Base-by-base conservation (phyloP, 2,888 invertebrate species). In the Cheilosia vulpina region DNA sequence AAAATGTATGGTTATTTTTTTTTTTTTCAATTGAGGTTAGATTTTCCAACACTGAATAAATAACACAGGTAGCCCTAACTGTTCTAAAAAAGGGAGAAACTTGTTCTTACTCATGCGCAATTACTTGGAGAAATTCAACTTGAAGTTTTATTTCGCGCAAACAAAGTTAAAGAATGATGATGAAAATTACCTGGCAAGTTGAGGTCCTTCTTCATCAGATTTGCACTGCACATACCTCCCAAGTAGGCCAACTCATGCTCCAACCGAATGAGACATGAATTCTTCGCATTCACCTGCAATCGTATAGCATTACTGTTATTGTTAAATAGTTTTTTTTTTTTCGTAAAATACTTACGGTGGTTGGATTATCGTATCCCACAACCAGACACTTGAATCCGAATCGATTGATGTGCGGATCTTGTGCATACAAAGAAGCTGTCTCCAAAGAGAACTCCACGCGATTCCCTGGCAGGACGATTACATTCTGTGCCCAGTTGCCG, bases 391-490 rank as follows among this genome's bases (percentile, higher is more conserved):
- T 97, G 93, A 96, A 98, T 41, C 92, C 96, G 91, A 95, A 97
- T 83, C 95, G 95, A 89, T 95, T 95, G 0, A 95, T 95, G 89
- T 96, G 95, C 88, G 97, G 98, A 92, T 98, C 97, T 89, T 97
- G 97, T 83, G 98, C 94, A 92, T 98, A 99, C 91, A 98, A 96
- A 0, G 98, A 97, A 0, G 98, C 97, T 0, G 99, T 98, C 93
- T 99, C 99, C 90, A 99, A 91, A 0, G 98, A 98, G 92, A 99
- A 98, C 89, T 98, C 95, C 0, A 99, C 96, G 93, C 98, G 97
- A 91, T 98, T 98, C 19, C 98, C 98, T 43, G 98, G 98, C 50
- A 98, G 93, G 76, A 98, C 94, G 15, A 98, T 93, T 0, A 97
- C 95, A 88, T 95, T 96, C 89, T 96, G 96, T 0, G 98, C 97